These are phyloP conservation scores for Tenrec ecaudatus DNA, from an alignment of 2,113 vertebrate species.

Conservation along the genomic window DNA sequence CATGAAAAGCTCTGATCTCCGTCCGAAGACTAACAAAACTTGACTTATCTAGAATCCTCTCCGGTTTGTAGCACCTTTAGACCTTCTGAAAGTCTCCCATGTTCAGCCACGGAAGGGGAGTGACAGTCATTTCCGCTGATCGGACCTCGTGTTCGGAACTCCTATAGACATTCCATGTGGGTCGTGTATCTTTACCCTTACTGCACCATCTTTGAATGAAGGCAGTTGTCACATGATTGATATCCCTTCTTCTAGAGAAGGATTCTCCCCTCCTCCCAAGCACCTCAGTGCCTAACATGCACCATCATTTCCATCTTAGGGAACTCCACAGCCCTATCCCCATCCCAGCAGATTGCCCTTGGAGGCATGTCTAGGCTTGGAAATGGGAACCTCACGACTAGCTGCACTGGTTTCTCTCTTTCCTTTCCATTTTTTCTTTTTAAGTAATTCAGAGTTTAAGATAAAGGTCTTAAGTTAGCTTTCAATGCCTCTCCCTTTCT, in stretches of 20 bases:
- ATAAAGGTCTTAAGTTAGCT: constrained; percentile 61
- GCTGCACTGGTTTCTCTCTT: not conserved
- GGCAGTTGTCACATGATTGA: not conserved
- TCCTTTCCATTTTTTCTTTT: not conserved
- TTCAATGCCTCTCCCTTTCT: constrained; percentile 53
- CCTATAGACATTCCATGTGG: not conserved
- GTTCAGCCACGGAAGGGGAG: not conserved
- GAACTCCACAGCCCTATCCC: not conserved
- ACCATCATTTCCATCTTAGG: constrained; percentile 45
- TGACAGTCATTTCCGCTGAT: not conserved
- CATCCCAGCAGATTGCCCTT: not conserved
- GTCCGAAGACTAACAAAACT: not conserved
- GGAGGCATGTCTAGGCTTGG: not conserved
- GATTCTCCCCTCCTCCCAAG: not conserved
- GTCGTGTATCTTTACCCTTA: not conserved
- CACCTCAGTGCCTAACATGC: not conserved
- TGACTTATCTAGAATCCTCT: not conserved
- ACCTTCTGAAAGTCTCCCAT: not conserved
- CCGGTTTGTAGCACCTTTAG: not conserved
- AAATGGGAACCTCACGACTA: not conserved
- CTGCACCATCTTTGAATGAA: not conserved
- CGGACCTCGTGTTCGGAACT: not conserved
- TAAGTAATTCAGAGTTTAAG: constrained; percentile 48
- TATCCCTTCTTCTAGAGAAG: not conserved
- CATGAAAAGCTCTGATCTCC: not conserved